Evolutionary conservation across 2,888 invertebrate species (phyloP), one percentile per base, ranked within the genome.

Genomic region (Limenitis camilla): DNA sequence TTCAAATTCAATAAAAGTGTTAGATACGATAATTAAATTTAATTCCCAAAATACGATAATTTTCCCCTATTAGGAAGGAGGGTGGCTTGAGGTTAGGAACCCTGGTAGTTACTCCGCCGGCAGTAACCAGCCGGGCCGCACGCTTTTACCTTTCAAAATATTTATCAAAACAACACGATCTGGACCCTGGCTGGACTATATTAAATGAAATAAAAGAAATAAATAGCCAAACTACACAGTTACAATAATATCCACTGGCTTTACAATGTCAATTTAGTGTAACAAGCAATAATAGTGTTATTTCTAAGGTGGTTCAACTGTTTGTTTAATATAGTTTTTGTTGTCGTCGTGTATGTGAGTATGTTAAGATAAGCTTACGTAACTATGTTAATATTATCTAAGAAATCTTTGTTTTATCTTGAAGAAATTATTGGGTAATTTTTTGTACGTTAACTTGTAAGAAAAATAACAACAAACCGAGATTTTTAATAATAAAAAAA

Each of bases 91-190:
- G 19, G 19, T 19, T 19, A 19, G 19, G 19, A 19, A 19, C 19
- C 19, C 74, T 62, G 67, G 62, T 66, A 52, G 65, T 71, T 77
- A 86, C 78, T 82, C 66, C 76, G 84, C 84, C 86, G 86, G 83
- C 80, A 87, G 86, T 85, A 62, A 65, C 72, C 84, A 81, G 84
- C 86, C 79, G 78, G 86, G 86, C 78, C 68, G 74, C 86, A 81
- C 86, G 86, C 78, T 75, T 67, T 64, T 70, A 64, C 66, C 59
- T 63, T 63, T 76, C 69, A 74, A 80, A 82, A 81, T 81, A 83
- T 68, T 68, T 68, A 74, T 68, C 69, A 72, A 79, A 84, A 78
- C 81, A 81, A 74, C 76, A 79, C 82, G 79, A 78, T 77, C 83
- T 82, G 76, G 84, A 84, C 85, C 81, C 79, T 71, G 72, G 67